phyloP scores from a whole-genome alignment of 2,888 invertebrate genomes.

The Hydriomena furcata region DNA sequence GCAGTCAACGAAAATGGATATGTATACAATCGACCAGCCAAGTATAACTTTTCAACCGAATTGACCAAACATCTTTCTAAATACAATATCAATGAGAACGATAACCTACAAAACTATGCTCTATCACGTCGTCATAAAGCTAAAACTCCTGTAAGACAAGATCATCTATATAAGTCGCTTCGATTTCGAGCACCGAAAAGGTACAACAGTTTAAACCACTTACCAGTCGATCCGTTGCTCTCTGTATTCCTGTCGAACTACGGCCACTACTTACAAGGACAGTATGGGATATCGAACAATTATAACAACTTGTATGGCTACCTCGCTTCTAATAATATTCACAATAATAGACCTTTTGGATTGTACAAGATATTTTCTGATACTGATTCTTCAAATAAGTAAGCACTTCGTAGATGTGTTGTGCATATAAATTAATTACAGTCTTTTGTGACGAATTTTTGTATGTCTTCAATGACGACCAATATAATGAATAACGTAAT shows the following conservation, averaged over 20 bases:
- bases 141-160: conserved; percentile 32
- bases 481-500: too few relatives aligned
- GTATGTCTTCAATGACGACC: too few relatives aligned
- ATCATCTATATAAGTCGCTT: conserved; percentile 34
- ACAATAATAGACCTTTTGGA: conserved; percentile 86
- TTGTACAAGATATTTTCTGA: conserved; percentile 81
- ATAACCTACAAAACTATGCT: conserved; percentile 60
- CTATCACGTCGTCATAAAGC: conserved; percentile 48
- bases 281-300: conserved; percentile 57
- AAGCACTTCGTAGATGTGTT: too few relatives aligned
- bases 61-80: conserved; percentile 56
- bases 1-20: conserved; percentile 31
- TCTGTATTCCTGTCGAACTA: conserved; percentile 86
- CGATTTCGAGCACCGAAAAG: conserved; percentile 46
- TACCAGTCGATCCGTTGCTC: conserved; percentile 83
- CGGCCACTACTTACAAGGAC: conserved; percentile 81
- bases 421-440: too few relatives aligned
- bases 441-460: too few relatives aligned
- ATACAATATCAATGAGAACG: conserved; percentile 60
- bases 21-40: conserved; percentile 33
- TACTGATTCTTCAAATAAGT: conserved; percentile 52
- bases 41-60: conserved; percentile 38
- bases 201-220: conserved; percentile 82
- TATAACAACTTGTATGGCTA: conserved; percentile 84
- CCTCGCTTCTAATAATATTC: conserved; percentile 85